Percentiles rank a stretch among this genome's conserved stretches.
phyloP scores from a whole-genome alignment of 2,797 vertebrate genomes.

The Sciurus carolinensis region DNA sequence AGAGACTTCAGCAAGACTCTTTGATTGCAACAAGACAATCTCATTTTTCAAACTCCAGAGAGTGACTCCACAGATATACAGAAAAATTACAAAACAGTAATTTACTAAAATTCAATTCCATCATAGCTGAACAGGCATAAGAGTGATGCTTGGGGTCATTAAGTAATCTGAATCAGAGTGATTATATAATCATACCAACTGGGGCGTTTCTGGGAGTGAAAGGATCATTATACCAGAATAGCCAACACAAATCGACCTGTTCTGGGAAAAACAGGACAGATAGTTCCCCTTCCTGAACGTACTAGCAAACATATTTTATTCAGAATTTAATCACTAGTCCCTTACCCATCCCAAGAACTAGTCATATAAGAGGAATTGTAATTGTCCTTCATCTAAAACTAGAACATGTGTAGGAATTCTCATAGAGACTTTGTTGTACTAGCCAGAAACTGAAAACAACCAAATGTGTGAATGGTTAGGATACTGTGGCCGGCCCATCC shows the following conservation, averaged over 20 bases:
- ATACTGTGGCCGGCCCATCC: not conserved
- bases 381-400: slow-evolving; percentile 28
- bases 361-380: not conserved
- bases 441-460: not conserved
- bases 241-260: not conserved
- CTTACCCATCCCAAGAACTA: not conserved
- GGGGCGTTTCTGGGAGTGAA: not conserved
- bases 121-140: not conserved
- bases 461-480: not conserved
- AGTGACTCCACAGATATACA: not conserved
- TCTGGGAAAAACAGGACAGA: slow-evolving; percentile 4
- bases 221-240: slow-evolving; percentile 19
- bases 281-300: not conserved
- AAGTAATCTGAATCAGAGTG: slow-evolving; percentile 20
- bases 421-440: not conserved
- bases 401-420: not conserved
- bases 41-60: not conserved
- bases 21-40: not conserved
- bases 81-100: not conserved
- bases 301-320: not conserved
- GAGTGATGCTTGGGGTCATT: not conserved
- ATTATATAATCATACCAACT: slow-evolving; percentile 28
- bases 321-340: not conserved
- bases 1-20: not conserved
- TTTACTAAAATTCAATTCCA: not conserved